Evolutionary conservation across 2,888 invertebrate species (phyloP).

Genomic region (Caenorhabditis macrosperma): DNA sequence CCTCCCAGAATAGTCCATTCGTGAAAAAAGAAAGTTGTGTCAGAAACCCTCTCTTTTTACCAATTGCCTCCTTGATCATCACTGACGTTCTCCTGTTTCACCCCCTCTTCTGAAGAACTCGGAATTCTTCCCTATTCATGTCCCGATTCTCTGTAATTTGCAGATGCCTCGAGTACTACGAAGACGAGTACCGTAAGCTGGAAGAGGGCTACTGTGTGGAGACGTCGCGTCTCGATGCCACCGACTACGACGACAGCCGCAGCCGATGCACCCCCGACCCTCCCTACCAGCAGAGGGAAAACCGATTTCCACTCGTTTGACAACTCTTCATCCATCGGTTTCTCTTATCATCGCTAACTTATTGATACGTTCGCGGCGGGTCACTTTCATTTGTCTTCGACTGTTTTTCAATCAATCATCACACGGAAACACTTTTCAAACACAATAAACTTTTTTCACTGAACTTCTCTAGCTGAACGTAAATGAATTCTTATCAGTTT

Average conservation of each 20-base stretch:
- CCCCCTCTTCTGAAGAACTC: no score
- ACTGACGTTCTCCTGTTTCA: no score
- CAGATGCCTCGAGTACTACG: constrained; percentile 70
- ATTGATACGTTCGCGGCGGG: background rate
- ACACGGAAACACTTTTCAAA: background rate
- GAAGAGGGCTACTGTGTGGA: constrained; percentile 58
- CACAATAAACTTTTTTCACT: no score
- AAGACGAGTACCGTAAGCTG: constrained; percentile 61
- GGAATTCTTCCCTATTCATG: background rate
- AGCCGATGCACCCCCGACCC: constrained; percentile 46
- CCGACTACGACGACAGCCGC: constrained; percentile 44
- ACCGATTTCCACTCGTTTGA: constrained; percentile 45
- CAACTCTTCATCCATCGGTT: background rate
- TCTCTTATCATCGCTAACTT: background rate
- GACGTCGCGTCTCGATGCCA: constrained; percentile 49
- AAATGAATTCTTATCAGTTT: no score
- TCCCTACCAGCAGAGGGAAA: constrained; percentile 28
- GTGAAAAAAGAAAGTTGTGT: no score
- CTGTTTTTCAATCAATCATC: constrained; percentile 5
- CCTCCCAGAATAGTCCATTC: no score
- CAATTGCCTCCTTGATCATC: no score
- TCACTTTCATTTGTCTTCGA: background rate
- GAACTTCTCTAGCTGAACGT: no score
- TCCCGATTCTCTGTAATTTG: background rate
- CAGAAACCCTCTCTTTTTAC: no score